These are phyloP conservation scores for Eretmocerus hayati DNA, from an alignment of 2,888 invertebrate species.

Conservation along the genomic window DNA sequence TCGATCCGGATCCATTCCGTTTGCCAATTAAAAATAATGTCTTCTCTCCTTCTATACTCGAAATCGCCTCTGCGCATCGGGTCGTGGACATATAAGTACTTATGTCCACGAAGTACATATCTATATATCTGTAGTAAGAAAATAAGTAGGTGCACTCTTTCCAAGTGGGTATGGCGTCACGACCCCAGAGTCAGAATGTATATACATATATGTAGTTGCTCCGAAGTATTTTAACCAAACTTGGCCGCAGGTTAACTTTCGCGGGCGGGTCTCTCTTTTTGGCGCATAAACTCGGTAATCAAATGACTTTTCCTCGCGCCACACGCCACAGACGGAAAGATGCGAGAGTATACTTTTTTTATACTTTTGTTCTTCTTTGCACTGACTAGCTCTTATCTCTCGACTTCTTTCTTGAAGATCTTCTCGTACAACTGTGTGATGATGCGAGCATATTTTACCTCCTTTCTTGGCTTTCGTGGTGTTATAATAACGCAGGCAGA, in stretches of 20 bases:
- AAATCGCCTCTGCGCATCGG: slow-evolving; percentile 13
- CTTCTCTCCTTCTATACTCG: slow-evolving; percentile 1
- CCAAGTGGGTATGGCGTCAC: slow-evolving; percentile 1
- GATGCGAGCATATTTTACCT: too few species aligned
- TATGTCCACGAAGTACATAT: too few species aligned
- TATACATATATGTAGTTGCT: slow-evolving; percentile 5
- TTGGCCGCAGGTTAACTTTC: slow-evolving; percentile 27
- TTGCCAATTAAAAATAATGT: slow-evolving; percentile 21
- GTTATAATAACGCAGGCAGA: slow-evolving; percentile 2
- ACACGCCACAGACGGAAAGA: too few species aligned
- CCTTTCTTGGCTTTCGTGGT: too few species aligned
- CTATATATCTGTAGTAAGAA: too few species aligned
- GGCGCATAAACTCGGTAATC: slow-evolving; percentile 17
- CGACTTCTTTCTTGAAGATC: too few species aligned
- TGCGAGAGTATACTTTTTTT: too few species aligned
- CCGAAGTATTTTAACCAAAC: slow-evolving; percentile 27
- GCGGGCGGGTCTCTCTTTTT: slow-evolving; percentile 20
- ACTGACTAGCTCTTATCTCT: not conserved
- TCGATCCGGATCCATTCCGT: slow-evolving; percentile 1
- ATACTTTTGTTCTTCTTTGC: slow-evolving; percentile 3
- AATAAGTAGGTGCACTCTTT: too few species aligned
- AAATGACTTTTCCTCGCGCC: slow-evolving; percentile 14
- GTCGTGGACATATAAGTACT: slow-evolving; percentile 34
- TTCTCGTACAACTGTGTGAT: too few species aligned
- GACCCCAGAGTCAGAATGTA: too few species aligned